These are phyloP conservation scores for Rotaria magnacalcarata DNA, from an alignment of 2,888 invertebrate genomes.

Conservation along the genomic window DNA sequence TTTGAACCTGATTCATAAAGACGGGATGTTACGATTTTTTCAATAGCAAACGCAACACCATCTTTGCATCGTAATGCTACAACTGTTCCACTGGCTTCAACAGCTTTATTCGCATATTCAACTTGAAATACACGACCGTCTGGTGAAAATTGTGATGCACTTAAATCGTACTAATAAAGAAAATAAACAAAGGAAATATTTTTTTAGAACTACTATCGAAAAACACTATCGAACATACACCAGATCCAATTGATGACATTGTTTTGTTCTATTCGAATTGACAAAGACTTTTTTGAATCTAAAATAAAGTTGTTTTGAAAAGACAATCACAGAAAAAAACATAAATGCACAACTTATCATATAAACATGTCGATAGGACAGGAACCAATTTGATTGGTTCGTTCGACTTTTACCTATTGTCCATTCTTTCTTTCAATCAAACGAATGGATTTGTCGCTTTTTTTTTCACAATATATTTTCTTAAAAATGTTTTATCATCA, in stretches of 20 bases:
- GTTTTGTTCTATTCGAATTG: not conserved
- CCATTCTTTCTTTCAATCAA: constrained; percentile 5
- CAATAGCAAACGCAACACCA: constrained; percentile 92
- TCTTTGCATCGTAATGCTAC: constrained; percentile 89
- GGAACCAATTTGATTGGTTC: not conserved
- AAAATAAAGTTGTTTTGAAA: not conserved
- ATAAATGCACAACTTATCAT: not conserved
- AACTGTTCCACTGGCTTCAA: constrained; percentile 93
- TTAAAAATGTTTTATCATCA: not conserved
- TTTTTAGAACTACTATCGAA: not conserved
- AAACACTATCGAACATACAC: constrained; percentile 17
- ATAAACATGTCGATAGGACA: not conserved
- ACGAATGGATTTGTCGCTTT: not conserved
- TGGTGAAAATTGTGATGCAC: constrained; percentile 99
- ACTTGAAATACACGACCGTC: constrained; percentile 99
- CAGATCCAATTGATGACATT: constrained; percentile 46
- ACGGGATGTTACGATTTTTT: constrained; percentile 88
- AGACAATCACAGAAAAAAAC: not conserved
- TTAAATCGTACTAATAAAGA: constrained; percentile 80
- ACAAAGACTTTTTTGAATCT: not conserved
- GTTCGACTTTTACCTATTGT: not conserved
- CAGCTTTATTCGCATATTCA: constrained; percentile 97
- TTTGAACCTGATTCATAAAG: constrained; percentile 86
- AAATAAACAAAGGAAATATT: not conserved
- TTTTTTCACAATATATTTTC: not conserved